These are phyloP conservation scores for Pentamera pediparva DNA, from an alignment of 53 echinoderm and acorn worm genomes.

Conservation along the genomic window DNA sequence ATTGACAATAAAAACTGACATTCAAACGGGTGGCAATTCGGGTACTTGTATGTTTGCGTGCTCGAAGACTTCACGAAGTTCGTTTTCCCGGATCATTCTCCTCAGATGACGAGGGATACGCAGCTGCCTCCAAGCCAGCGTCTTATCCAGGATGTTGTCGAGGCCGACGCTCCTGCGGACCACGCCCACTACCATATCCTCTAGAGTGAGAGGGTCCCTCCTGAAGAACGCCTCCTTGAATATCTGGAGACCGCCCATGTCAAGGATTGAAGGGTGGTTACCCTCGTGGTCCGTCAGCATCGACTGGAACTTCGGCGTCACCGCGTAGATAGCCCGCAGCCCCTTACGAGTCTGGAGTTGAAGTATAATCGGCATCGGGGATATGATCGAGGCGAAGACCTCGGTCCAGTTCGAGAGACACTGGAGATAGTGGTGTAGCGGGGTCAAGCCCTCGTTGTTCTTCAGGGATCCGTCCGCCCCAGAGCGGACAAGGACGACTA, in stretches of 20 bases:
- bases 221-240: background rate
- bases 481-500: conserved; percentile 31
- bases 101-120: background rate
- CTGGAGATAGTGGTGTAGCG: conserved; percentile 38
- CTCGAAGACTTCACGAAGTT: background rate
- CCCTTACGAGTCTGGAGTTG: background rate
- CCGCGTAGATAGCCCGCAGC: background rate
- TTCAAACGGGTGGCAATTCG: too few species aligned
- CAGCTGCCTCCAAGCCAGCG: background rate
- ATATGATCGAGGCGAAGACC: background rate
- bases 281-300: background rate
- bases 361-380: background rate
- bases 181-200: background rate
- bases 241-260: background rate
- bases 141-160: background rate
- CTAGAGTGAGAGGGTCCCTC: background rate
- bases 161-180: background rate
- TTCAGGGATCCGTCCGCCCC: conserved; percentile 47
- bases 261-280: background rate
- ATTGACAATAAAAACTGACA: too few species aligned
- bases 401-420: background rate
- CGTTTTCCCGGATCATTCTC: background rate
- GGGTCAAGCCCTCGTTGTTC: conserved; percentile 35
- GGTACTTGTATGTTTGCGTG: too few species aligned
- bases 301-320: background rate